Evolutionary conservation across 2,113 vertebrate species (phyloP), one percentile per base, ranked within the genome.

Genomic region (Istiophorus platypterus): DNA sequence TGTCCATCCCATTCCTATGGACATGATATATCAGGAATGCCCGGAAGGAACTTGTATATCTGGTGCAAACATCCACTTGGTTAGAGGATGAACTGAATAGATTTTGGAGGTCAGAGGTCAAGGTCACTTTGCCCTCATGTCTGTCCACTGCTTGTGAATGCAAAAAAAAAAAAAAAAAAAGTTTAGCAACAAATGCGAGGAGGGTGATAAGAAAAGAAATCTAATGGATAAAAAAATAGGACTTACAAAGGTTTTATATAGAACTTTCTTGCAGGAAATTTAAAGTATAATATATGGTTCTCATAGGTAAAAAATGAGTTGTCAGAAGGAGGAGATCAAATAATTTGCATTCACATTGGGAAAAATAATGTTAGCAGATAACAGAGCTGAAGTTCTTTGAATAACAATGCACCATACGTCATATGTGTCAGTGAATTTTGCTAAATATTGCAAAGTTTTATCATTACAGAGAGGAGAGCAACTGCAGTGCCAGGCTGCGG

Each of bases 261-360:
- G 6, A 34, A 34, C 29, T 63, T 22, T 61, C 56, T 47, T 42
- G 24, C 45, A 13, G 47, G 47, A 41, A 62, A 26, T 63, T 49
- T 41, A 78, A 52, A 41, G 14, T 18, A 12, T 26, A 7, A 29
- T 52, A 22, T 59, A 34, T 68, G n/a, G 42, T 52, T 42, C 39
- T 29, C n/a, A 29, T 39, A 31, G 45, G 34, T 64, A 20, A 52
- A 77, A 29, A n/a, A 61, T 22, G 12, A 70, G 57, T 24, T 10
- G 57, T 31, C 29, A 41, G 42, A 52, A 7, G 29, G 31, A 63
- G 24, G 64, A 49, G 27, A 56, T 70, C 22, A 61, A 78, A 78
- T 52, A 24, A 68, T 41, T 24, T 13, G 12, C 4, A 71, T 69
- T 31, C 5, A 15, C 29, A 45, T 47, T 45, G 20, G 39, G 26